Conservation (phyloP, 2,113 vertebrate genomes). For the Mormoops blainvillei region DNA sequence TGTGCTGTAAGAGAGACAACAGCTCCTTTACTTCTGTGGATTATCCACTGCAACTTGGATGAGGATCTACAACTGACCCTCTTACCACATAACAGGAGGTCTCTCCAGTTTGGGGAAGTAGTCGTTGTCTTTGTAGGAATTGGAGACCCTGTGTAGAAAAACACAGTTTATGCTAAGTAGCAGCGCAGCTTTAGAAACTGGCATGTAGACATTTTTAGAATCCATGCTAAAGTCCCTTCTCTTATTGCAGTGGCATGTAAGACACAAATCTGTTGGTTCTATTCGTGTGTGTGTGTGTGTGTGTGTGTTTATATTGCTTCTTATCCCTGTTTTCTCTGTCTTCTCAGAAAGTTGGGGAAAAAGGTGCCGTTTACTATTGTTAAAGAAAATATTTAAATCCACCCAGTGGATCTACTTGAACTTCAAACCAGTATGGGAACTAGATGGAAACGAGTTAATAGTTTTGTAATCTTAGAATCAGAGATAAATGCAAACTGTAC, state of each 20-base stretch:
- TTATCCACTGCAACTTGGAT: background rate
- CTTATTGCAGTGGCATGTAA: background rate
- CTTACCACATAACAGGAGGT: background rate
- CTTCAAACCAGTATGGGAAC: slow-evolving; percentile 29
- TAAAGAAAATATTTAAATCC: slow-evolving; percentile 36
- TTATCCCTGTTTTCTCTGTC: slow-evolving; percentile 26
- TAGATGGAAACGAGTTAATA: slow-evolving; percentile 20
- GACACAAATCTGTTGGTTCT: background rate
- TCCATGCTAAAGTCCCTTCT: background rate
- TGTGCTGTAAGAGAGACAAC: background rate
- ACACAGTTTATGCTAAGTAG: background rate
- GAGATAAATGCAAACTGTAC: background rate
- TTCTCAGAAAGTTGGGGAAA: slow-evolving; percentile 9
- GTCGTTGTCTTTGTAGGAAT: background rate
- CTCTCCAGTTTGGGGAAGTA: background rate
- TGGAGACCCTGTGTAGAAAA: background rate
- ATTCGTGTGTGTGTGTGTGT: background rate
- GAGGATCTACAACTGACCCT: background rate
- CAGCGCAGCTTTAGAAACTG: background rate
- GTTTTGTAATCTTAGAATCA: background rate
- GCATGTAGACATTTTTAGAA: background rate
- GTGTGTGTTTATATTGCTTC: background rate
- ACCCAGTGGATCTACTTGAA: slow-evolving; percentile 39
- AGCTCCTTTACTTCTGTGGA: background rate
- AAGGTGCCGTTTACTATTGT: slow-evolving; percentile 43